A percentile compares a stretch with the other conserved stretches of the same genome.
Evolutionary conservation across 2,113 vertebrate species (phyloP).

Genomic region (Pteropus alecto): DNA sequence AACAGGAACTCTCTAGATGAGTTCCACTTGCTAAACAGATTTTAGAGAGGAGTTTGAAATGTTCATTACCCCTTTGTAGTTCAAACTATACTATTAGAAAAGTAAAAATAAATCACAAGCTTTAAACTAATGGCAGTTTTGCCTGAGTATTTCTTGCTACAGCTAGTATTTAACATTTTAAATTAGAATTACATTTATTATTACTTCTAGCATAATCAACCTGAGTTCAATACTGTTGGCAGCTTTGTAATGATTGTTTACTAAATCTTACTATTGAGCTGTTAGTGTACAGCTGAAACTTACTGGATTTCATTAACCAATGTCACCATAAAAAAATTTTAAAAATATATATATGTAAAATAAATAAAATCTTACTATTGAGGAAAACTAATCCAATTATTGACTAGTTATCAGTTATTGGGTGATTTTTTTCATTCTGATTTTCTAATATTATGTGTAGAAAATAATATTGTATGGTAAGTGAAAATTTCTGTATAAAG

Average conservation of each 20-base stretch:
- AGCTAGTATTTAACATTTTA: neutral
- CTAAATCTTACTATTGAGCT: neutral
- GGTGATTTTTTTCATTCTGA: neutral
- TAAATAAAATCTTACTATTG: neutral
- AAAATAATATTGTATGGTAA: neutral
- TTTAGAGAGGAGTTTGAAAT: neutral
- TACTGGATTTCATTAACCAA: too few relatives aligned
- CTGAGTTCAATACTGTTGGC: neutral
- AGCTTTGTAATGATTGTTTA: neutral
- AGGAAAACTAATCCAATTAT: neutral
- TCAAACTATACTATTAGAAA: neutral
- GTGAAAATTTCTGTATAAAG: neutral
- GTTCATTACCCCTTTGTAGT: neutral
- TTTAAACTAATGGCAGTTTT: neutral
- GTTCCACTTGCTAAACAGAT: neutral
- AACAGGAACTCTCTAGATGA: neutral
- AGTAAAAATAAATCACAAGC: neutral
- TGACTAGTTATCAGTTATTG: neutral
- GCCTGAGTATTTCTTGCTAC: neutral
- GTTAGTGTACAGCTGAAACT: too few relatives aligned
- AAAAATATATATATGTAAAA: too few relatives aligned
- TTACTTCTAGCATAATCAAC: neutral
- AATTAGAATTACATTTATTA: neutral
- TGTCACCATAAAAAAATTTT: too few relatives aligned
- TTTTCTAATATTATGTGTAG: neutral